Evolutionary conservation across 2,888 invertebrate genomes (phyloP), one percentile per base, ranked within the genome.

Genomic region (Himalopsyche japonica): DNA sequence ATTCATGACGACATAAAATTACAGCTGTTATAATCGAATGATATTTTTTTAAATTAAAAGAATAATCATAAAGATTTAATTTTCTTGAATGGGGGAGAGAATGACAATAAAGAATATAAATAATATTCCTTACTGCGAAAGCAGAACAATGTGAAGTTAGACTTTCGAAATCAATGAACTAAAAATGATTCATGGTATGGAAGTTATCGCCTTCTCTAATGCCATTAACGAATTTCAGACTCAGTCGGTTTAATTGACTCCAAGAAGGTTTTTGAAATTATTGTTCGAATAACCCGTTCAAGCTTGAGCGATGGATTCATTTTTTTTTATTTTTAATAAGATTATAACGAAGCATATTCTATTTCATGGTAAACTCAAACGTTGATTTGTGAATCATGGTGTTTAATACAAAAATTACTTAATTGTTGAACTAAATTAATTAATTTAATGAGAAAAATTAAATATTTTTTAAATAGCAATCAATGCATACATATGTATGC

Each of bases 131-230:
- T 57, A 57, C 57, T 43, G 81, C 1, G 20, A 20, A 57, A 24
- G 57, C 57, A 83, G 79, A 83, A 83, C 85, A 82, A 83, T 83
- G 82, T 80, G 83, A 37, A 57, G 77, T 79, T 70, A 82, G 83
- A 83, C 81, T 83, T 83, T 83, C 81, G 80, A 79, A 86, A 82
- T 79, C 86, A 86, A 82, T 86, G 86, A 86, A 86, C 79, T 86
- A 84, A 86, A 86, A 86, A 86, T 86, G 86, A 86, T 86, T 86
- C 86, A 86, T 82, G 86, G 77, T 18, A 49, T 83, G 81, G 85
- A 85, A 85, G 84, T 82, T 82, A 84, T 82, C 79, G 79, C 79
- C 24, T 76, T 84, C 34, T 70, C 79, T 48, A 24, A 27, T 64
- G 84, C 84, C 82, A 84, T 84, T 84, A 84, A 79, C 78, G 64